Evolutionary conservation across 2,113 vertebrate genomes (phyloP).

Genomic region (Rhynchomys soricoides): DNA sequence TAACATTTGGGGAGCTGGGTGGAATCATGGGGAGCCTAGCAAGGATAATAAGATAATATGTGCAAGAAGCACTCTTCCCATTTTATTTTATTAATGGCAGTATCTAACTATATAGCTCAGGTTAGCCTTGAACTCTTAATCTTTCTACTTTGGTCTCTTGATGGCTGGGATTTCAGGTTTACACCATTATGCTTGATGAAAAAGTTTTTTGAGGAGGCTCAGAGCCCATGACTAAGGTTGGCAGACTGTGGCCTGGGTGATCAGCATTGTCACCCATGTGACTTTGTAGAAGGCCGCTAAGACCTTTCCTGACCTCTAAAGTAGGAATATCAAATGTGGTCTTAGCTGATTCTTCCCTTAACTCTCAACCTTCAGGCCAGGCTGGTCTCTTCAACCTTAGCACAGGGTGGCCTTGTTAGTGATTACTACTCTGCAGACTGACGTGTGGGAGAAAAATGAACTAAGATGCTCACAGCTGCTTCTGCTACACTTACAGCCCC

Average conservation of each 20-base stretch:
- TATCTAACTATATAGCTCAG: neutral
- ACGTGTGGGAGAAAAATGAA: neutral
- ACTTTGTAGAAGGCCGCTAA: neutral
- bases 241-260: neutral
- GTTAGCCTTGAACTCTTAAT: neutral
- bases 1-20: neutral
- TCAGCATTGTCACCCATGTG: neutral
- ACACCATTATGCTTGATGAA: neutral
- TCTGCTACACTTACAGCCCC: too few relatives aligned
- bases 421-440: neutral
- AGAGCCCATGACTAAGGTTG: neutral
- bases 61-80: neutral
- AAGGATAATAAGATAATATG: neutral
- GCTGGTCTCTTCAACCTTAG: neutral
- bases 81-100: neutral
- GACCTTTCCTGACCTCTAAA: neutral
- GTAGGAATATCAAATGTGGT: neutral
- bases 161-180: neutral
- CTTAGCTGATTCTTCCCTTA: neutral
- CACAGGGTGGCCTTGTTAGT: neutral
- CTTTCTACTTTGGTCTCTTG: neutral
- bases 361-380: neutral
- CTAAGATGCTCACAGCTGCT: too few relatives aligned
- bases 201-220: neutral
- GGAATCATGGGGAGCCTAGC: neutral